Evolutionary conservation across 2,888 invertebrate species (phyloP), one percentile per base, ranked within the genome.

Genomic region (Hesperia comma): DNA sequence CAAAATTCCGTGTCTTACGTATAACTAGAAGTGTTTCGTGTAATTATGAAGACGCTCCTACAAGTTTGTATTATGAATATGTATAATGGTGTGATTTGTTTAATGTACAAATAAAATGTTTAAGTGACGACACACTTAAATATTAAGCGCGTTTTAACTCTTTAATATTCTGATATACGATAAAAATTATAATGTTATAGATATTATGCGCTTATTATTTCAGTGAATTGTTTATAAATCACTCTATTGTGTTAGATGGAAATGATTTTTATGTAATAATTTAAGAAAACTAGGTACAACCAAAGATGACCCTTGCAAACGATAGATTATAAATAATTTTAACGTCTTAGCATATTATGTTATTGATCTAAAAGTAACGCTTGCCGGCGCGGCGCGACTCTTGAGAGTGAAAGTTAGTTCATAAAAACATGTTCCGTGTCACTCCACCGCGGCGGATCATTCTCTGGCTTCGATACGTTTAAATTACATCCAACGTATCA

Each of bases 231-330:
- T 37, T 8, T 37, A 37, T 1, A 8, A 12, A 12, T 37, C 10
- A 10, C 37, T 12, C 12, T 37, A 37, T 10, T 37, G 37, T 2
- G 32, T 60, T 32, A 46, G 8, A 12, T 58, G 15, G 46, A 41
- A 26, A 12, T 60, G 10, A 21, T 33, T 32, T 46, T 56, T 40
- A 56, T 6, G 26, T 40, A 5, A 56, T 32, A 57, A 21, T 17
- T 43, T 43, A 17, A 33, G 15, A n/a, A 17, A 12, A 14, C 14
- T 33, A 63, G 55, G 19, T 63, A 51, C 26, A 57, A 51, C 63
- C 63, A 63, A 63, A 63, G 63, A 63, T 63, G 37, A 33, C 21
- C 6, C 56, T 37, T n/a, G 53, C 32, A 53, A 53, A 32, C 32
- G n/a, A 53, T 32, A 53, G 53, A n/a, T 26, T 15, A 10, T 53